Percentiles rank a stretch among this genome's conserved stretches.
Conservation (phyloP, 2,888 invertebrate genomes). For the Caenorhabditis becei region DNA sequence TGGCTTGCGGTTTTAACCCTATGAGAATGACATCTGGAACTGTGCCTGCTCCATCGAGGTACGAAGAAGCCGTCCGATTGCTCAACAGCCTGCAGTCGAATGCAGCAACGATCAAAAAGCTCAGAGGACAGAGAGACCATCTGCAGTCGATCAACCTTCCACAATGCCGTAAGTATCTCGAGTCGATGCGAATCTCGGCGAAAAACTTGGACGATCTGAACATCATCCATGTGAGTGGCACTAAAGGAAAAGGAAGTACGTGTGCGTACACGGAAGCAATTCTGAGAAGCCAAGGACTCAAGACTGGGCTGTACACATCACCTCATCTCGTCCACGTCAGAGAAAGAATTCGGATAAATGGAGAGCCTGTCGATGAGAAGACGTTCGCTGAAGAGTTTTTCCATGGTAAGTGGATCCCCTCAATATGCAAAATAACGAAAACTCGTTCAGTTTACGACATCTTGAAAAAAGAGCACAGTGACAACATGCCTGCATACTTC, state of each 20-base stretch:
- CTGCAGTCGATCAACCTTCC: constrained; percentile 65
- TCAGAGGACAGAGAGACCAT: constrained; percentile 73
- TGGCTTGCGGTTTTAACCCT: constrained; percentile 50
- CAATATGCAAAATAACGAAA: not conserved
- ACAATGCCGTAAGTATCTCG: constrained; percentile 62
- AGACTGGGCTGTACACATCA: constrained; percentile 92
- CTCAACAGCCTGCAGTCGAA: constrained; percentile 80
- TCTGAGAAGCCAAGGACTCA: constrained; percentile 89
- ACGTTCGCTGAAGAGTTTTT: constrained; percentile 90
- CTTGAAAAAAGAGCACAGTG: constrained; percentile 58
- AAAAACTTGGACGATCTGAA: constrained; percentile 83
- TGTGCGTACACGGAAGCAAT: constrained; percentile 94
- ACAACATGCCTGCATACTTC: constrained; percentile 87
- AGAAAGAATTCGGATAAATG: constrained; percentile 93
- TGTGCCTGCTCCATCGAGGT: constrained; percentile 11
- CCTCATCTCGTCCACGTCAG: constrained; percentile 94
- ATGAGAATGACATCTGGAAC: constrained; percentile 44
- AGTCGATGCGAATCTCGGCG: constrained; percentile 61
- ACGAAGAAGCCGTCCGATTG: constrained; percentile 71
- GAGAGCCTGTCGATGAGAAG: constrained; percentile 87
- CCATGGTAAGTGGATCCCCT: constrained; percentile 82
- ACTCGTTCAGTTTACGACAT: constrained; percentile 46
- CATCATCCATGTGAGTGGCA: constrained; percentile 95
- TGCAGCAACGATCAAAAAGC: constrained; percentile 74
- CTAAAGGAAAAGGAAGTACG: constrained; percentile 96